These are phyloP conservation scores for Pristionchus mayeri DNA, from an alignment of 2,888 invertebrate species.

Conservation along the genomic window DNA sequence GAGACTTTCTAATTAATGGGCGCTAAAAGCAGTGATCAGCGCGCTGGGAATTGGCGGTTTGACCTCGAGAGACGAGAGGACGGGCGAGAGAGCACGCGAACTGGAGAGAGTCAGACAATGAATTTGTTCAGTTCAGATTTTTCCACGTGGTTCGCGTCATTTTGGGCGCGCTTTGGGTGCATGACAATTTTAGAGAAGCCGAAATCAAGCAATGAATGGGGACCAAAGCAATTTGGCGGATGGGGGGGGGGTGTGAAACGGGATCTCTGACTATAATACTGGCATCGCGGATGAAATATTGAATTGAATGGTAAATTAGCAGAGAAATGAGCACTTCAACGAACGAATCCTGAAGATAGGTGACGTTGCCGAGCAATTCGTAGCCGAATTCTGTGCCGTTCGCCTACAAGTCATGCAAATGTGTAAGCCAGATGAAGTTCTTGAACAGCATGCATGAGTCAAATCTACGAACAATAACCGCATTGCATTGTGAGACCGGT, in stretches of 20 bases:
- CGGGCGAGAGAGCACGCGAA: too few species aligned
- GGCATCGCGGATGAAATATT: too few species aligned
- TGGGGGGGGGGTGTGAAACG: too few species aligned
- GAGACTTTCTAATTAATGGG: neutral
- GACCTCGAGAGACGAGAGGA: neutral
- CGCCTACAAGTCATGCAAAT: too few species aligned
- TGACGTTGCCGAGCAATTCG: conserved; percentile 84
- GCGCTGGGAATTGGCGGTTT: neutral
- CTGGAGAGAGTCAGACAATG: neutral
- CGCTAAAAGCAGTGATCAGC: neutral
- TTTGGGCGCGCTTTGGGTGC: neutral
- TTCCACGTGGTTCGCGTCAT: neutral
- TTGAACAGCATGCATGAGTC: too few species aligned
- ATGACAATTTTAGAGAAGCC: neutral
- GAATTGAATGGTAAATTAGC: neutral
- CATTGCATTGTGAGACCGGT: too few species aligned
- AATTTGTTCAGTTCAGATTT: too few species aligned
- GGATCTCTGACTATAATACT: too few species aligned
- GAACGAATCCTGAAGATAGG: conserved; percentile 84
- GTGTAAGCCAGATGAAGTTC: too few species aligned
- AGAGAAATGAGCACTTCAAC: conserved; percentile 70
- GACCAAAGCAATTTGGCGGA: too few species aligned
- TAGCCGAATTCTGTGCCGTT: conserved; percentile 57
- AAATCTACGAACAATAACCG: too few species aligned
- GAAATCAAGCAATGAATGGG: too few species aligned